phyloP scores from a whole-genome alignment of 1,140 invertebrate genomes.

The Lamellibrachia luymesi region DNA sequence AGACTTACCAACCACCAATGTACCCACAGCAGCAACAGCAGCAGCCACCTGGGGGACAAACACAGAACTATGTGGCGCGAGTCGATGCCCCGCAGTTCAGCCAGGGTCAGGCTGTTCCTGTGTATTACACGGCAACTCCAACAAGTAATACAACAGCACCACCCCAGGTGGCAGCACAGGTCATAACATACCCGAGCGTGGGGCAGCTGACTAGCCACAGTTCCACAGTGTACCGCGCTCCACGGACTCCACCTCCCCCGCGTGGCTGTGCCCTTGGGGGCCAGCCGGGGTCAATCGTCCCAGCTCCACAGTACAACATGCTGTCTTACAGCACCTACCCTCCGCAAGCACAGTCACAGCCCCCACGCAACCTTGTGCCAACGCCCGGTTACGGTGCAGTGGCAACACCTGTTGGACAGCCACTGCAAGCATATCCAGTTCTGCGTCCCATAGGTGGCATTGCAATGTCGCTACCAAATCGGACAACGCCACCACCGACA shows the following conservation, averaged over 20 bases:
- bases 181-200: not conserved
- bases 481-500: not conserved
- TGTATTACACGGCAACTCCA: not conserved
- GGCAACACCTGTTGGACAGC: not conserved
- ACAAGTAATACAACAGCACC: not conserved
- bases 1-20: slow-evolving; percentile 8
- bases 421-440: not conserved
- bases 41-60: not conserved
- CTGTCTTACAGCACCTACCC: not conserved
- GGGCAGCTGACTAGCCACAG: not conserved
- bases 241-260: not conserved
- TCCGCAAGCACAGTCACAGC: not conserved
- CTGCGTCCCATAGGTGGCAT: not conserved
- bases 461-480: not conserved
- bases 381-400: not conserved
- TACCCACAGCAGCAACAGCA: slow-evolving; percentile 4
- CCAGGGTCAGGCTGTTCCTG: not conserved
- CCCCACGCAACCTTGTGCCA: not conserved
- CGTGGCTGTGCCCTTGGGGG: not conserved
- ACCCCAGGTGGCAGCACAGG: not conserved
- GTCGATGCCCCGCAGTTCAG: not conserved
- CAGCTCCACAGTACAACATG: not conserved
- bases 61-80: not conserved
- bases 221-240: not conserved
- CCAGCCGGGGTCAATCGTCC: not conserved